Percentiles rank a stretch among this genome's conserved stretches.
Conservation (phyloP, 2,797 vertebrate species). For the Pygocentrus nattereri region DNA sequence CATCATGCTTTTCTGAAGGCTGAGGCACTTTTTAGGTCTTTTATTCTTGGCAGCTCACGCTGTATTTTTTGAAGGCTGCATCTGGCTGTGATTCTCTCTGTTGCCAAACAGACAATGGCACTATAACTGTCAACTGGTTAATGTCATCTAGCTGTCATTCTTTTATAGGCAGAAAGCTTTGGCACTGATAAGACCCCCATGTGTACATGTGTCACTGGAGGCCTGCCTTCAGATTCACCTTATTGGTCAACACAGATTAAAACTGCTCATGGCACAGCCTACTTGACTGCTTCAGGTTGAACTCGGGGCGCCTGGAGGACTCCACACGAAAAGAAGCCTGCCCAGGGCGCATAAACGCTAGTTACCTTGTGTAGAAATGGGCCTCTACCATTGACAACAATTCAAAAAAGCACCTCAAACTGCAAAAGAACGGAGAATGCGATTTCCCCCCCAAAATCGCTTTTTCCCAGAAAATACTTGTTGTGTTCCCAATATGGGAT, state of each 20-base stretch:
- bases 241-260: neutral
- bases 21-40: neutral
- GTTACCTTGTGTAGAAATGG: neutral
- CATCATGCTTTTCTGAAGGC: neutral
- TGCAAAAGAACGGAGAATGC: neutral
- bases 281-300: neutral
- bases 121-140: neutral
- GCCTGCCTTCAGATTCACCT: neutral
- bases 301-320: neutral
- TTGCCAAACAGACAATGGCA: neutral
- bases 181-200: no score
- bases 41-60: neutral
- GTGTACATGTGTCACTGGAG: neutral
- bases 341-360: neutral
- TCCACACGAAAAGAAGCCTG: neutral
- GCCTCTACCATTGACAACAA: neutral
- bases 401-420: neutral
- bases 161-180: neutral
- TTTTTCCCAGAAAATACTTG: constrained; percentile 13
- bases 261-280: neutral
- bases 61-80: neutral
- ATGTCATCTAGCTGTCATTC: neutral
- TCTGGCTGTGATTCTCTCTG: no score
- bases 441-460: neutral
- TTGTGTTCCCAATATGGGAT: neutral